A percentile compares a stretch with the other conserved stretches of the same genome.
Conservation (phyloP, 2,797 vertebrate genomes). For the Oreonectes daqikongensis region DNA sequence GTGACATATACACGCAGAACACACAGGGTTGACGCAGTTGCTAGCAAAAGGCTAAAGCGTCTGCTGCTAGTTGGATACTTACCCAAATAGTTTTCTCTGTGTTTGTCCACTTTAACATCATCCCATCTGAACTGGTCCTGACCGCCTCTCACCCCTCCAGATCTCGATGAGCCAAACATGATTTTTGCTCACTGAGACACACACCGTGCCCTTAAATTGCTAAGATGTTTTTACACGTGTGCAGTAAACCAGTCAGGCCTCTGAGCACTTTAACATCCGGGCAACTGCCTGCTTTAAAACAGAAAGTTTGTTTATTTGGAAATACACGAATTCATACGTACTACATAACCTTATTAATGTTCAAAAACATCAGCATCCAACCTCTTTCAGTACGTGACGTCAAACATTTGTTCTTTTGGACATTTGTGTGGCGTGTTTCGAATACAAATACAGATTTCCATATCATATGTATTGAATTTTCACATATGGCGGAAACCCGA, state of each 20-base stretch:
- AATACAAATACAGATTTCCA: neutral
- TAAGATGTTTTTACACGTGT: neutral
- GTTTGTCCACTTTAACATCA: slow-evolving; percentile 94
- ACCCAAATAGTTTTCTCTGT: slow-evolving; percentile 95
- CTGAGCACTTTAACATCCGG: slow-evolving; percentile 17
- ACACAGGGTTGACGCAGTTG: neutral
- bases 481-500: neutral
- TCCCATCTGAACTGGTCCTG: slow-evolving; percentile 98
- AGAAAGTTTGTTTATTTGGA: neutral
- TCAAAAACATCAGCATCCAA: neutral
- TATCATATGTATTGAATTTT: neutral
- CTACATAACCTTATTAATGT: neutral
- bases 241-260: neutral
- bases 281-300: neutral
- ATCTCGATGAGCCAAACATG: slow-evolving; percentile 91
- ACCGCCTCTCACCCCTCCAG: slow-evolving; percentile 87
- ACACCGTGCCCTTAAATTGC: too few relatives aligned
- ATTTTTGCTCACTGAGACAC: neutral
- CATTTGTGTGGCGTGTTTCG: too few relatives aligned
- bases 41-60: neutral
- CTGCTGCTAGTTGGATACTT: slow-evolving; percentile 52
- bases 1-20: too few relatives aligned
- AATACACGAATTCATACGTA: neutral
- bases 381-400: neutral
- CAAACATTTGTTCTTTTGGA: neutral